Evolutionary conservation across 2,888 invertebrate genomes (phyloP).

Genomic region (Latrodectus elegans): DNA sequence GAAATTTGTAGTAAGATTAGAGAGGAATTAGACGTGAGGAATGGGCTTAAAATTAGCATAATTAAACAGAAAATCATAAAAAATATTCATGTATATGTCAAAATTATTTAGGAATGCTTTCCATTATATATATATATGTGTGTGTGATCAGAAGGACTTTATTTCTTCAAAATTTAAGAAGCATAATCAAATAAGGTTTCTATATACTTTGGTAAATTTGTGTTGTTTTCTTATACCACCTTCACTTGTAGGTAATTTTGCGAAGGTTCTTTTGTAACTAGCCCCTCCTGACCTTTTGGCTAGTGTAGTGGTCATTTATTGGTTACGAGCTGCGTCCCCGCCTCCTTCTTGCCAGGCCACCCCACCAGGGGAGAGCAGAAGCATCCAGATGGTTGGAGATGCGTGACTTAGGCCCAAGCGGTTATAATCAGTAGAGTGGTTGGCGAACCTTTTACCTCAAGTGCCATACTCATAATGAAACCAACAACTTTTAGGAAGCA

Average conservation of each 20-base stretch:
- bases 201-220: too few species aligned
- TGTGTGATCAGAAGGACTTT: too few species aligned
- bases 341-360: slow-evolving; percentile 54
- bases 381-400: slow-evolving; percentile 43
- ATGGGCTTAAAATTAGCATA: too few species aligned
- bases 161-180: too few species aligned
- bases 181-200: too few species aligned
- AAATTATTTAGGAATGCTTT: too few species aligned
- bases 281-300: slow-evolving; percentile 62
- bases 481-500: slow-evolving; percentile 65
- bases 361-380: slow-evolving; percentile 17
- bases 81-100: too few species aligned
- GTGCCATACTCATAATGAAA: slow-evolving; percentile 68
- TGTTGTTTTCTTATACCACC: too few species aligned
- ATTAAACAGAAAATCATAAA: too few species aligned
- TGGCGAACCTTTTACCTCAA: slow-evolving; percentile 62
- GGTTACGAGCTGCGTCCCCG: slow-evolving; percentile 57
- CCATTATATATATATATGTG: too few species aligned
- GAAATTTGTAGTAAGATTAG: too few species aligned
- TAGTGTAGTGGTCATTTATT: slow-evolving; percentile 64
- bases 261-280: slow-evolving; percentile 62
- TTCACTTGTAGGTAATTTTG: slow-evolving; percentile 18
- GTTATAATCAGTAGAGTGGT: slow-evolving; percentile 66
- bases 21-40: too few species aligned
- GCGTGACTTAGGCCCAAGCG: slow-evolving; percentile 54